phyloP scores from a whole-genome alignment of 2,113 vertebrate genomes.

The Etia nguti region DNA sequence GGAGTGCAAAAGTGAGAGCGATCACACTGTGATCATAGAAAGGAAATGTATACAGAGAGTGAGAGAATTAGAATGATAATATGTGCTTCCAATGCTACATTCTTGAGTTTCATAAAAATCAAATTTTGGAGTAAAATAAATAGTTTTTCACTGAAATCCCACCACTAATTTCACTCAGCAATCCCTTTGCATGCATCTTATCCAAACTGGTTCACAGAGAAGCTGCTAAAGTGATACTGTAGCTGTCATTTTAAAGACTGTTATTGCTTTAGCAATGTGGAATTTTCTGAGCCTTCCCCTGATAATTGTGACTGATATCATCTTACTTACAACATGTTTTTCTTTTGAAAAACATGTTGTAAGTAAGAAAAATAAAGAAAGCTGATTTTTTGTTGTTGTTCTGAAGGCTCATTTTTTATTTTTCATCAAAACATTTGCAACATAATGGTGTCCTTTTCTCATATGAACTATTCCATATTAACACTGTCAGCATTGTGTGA shows the following conservation, averaged over 20 bases:
- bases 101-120: not conserved
- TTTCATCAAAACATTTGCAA: not conserved
- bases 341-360: too few relatives aligned
- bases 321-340: not conserved
- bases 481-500: not conserved
- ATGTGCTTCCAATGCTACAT: accelerated
- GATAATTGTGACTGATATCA: not conserved
- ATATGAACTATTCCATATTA: not conserved
- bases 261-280: not conserved
- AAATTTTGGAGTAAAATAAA: not conserved
- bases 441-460: not conserved
- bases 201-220: not conserved
- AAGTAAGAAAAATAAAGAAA: not conserved
- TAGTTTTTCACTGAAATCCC: not conserved
- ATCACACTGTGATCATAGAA: not conserved
- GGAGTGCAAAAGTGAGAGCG: not conserved
- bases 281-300: not conserved
- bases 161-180: not conserved
- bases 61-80: not conserved
- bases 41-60: not conserved
- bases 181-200: not conserved
- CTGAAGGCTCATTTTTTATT: not conserved
- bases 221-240: not conserved
- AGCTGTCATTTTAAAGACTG: not conserved
- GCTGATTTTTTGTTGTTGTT: not conserved